These are phyloP conservation scores for Halictus rubicundus DNA, from an alignment of 1,140 invertebrate species.

Conservation along the genomic window DNA sequence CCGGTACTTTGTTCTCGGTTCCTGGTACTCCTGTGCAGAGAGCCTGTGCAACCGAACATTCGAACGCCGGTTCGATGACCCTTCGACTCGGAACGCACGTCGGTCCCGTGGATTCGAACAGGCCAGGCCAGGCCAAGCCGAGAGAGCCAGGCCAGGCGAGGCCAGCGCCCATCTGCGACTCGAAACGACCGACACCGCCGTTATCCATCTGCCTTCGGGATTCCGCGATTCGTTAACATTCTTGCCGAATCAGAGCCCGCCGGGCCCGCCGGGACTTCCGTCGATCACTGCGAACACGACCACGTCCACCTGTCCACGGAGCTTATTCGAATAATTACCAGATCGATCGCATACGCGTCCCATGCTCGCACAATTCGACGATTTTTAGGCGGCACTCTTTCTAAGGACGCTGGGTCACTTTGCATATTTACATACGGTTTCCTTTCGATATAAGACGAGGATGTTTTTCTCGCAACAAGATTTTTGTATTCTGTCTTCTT, in stretches of 20 bases:
- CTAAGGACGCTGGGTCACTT: no score
- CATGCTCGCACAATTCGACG: no score
- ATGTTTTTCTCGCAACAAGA: no score
- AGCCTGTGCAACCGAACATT: slow-evolving; percentile 47
- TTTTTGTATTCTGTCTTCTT: no score
- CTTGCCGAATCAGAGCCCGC: slow-evolving; percentile 55
- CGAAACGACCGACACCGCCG: slow-evolving; percentile 48
- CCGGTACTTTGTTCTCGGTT: slow-evolving; percentile 62
- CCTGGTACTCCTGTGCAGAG: slow-evolving; percentile 36
- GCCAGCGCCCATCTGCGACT: slow-evolving; percentile 46
- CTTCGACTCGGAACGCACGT: slow-evolving; percentile 16
- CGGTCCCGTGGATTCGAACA: slow-evolving; percentile 37
- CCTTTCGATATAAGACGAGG: no score
- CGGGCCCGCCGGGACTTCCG: slow-evolving; percentile 32
- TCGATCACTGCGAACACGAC: not conserved
- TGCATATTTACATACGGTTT: no score
- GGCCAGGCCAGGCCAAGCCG: slow-evolving; percentile 9
- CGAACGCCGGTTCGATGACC: slow-evolving; percentile 61
- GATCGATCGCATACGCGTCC: no score
- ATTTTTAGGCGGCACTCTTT: no score
- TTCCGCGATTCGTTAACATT: slow-evolving; percentile 70
- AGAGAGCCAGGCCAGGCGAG: slow-evolving; percentile 19
- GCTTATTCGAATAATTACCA: no score
- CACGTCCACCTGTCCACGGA: no score
- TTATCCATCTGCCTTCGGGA: slow-evolving; percentile 61